These are phyloP conservation scores for Agonopterix arenella DNA, from an alignment of 2,888 invertebrate genomes.

Conservation along the genomic window DNA sequence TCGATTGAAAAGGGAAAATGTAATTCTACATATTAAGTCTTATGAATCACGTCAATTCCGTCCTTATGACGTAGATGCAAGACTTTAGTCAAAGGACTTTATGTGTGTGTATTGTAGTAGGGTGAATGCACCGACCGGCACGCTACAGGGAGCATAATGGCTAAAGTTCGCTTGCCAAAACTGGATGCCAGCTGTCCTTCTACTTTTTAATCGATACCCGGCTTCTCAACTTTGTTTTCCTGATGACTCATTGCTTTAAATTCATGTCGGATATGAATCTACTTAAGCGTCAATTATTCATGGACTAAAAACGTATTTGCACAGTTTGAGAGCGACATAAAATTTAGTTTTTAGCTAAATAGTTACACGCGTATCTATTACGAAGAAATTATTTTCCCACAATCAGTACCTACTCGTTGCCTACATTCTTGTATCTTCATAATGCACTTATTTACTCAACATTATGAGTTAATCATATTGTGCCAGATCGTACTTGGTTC, in stretches of 20 bases:
- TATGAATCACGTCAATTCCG: too few species aligned
- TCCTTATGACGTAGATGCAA: too few species aligned
- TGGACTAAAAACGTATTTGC: neutral
- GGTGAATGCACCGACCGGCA: conserved; percentile 57
- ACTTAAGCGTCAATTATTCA: conserved; percentile 5
- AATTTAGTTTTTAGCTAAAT: too few species aligned
- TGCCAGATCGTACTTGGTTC: neutral
- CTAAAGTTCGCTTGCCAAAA: conserved; percentile 48
- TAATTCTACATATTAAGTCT: too few species aligned
- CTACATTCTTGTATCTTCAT: too few species aligned
- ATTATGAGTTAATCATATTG: too few species aligned
- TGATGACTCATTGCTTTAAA: conserved; percentile 17
- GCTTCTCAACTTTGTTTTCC: conserved; percentile 29
- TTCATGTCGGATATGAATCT: neutral
- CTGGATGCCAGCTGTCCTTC: conserved; percentile 39
- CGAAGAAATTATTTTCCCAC: too few species aligned
- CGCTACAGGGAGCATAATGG: conserved; percentile 30
- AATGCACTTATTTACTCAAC: too few species aligned
- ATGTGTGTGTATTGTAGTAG: conserved; percentile 3
- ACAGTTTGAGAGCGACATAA: neutral
- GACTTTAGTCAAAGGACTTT: too few species aligned
- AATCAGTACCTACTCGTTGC: too few species aligned
- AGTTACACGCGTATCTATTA: too few species aligned
- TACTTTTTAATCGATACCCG: conserved; percentile 18
- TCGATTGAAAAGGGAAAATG: conserved; percentile 39